These are phyloP conservation scores for Diorhabda sublineata DNA, from an alignment of 1,140 invertebrate species.

Conservation along the genomic window DNA sequence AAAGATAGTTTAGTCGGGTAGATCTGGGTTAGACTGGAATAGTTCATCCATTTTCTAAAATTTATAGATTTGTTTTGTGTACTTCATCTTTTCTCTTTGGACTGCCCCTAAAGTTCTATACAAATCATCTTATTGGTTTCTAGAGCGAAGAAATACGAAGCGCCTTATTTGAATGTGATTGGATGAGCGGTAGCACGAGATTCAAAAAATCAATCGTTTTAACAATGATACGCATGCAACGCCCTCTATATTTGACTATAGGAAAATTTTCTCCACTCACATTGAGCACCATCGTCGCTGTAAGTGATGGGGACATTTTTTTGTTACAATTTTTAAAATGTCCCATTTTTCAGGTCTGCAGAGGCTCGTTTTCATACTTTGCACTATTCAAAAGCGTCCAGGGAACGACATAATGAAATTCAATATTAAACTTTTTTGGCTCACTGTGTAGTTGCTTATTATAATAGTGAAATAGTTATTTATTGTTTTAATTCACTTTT, in stretches of 20 bases:
- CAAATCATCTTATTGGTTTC: constrained; percentile 22
- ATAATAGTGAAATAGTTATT: too few species aligned
- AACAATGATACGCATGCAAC: constrained; percentile 36
- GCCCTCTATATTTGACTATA: constrained; percentile 39
- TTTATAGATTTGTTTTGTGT: not conserved
- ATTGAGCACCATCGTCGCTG: constrained; percentile 36
- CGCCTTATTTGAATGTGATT: constrained; percentile 36
- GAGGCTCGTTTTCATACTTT: constrained; percentile 33
- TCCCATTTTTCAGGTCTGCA: constrained; percentile 22
- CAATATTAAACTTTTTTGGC: too few species aligned
- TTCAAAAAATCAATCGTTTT: constrained; percentile 39
- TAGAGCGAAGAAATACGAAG: constrained; percentile 30
- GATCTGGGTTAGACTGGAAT: too few species aligned
- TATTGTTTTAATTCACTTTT: too few species aligned
- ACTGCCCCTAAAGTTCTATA: too few species aligned
- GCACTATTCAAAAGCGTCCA: constrained; percentile 29
- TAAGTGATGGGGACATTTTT: constrained; percentile 20
- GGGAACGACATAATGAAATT: not conserved
- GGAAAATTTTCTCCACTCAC: constrained; percentile 40
- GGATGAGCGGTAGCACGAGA: constrained; percentile 30
- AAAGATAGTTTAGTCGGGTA: too few species aligned
- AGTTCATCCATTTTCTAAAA: not conserved
- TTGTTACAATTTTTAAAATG: not conserved
- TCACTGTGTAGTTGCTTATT: too few species aligned
- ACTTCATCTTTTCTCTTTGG: too few species aligned